Percentiles rank a stretch among this genome's conserved stretches.
These are phyloP conservation scores for Cephus rjabovi DNA, from an alignment of 2,888 invertebrate species.

Conservation along the genomic window DNA sequence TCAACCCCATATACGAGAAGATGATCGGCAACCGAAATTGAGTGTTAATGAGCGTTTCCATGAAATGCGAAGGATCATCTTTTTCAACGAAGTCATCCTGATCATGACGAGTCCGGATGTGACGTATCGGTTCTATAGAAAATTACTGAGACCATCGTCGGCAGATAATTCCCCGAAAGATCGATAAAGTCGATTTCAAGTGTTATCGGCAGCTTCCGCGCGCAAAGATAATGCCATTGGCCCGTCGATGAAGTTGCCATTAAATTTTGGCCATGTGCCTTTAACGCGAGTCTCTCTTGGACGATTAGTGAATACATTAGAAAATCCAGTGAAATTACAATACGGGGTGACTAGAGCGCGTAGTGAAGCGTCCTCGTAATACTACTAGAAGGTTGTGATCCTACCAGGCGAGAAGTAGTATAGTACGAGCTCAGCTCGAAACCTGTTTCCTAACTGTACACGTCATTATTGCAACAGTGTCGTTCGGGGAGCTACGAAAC, in stretches of 20 bases:
- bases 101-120: neutral
- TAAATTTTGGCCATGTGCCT: neutral
- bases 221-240: neutral
- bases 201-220: neutral
- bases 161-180: neutral
- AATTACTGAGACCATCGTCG: neutral
- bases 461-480: conserved; percentile 15
- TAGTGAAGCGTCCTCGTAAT: neutral
- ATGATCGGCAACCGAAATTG: neutral
- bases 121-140: neutral
- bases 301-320: neutral
- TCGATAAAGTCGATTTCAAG: neutral
- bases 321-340: neutral
- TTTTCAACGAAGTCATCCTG: neutral
- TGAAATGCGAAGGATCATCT: neutral
- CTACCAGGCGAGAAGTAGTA: conserved; percentile 19
- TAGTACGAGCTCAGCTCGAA: conserved; percentile 35
- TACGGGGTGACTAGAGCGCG: neutral
- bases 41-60: neutral
- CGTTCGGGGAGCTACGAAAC: neutral
- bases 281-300: neutral
- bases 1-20: neutral
- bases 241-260: neutral
- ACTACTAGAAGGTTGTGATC: conserved; percentile 14
- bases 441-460: conserved; percentile 63